These are phyloP conservation scores for Nephrotoma appendiculata DNA, from an alignment of 2,888 invertebrate species.

Conservation along the genomic window DNA sequence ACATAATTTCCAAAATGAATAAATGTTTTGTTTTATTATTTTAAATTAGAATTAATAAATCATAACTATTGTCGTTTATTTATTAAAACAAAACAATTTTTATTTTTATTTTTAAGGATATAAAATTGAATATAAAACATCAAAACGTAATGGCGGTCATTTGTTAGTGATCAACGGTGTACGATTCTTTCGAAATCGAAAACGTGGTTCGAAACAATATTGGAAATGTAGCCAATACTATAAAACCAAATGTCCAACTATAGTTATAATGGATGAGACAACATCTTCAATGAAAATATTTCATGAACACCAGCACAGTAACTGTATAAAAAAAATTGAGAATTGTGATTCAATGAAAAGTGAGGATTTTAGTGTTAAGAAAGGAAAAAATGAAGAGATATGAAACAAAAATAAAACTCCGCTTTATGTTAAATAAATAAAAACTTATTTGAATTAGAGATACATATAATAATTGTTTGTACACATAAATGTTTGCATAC, in stretches of 20 bases:
- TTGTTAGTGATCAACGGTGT: conserved; percentile 31
- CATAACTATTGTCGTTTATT: neutral
- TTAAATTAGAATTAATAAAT: neutral
- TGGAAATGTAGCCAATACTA: conserved; percentile 34
- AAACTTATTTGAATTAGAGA: neutral
- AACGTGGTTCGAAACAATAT: conserved; percentile 30
- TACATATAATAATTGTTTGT: neutral
- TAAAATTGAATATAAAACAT: conserved; percentile 31
- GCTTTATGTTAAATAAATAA: neutral
- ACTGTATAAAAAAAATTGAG: conserved; percentile 6
- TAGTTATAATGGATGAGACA: conserved; percentile 30
- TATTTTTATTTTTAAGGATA: conserved; percentile 20
- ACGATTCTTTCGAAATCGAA: conserved; percentile 32
- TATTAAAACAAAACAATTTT: neutral
- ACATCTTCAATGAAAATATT: conserved; percentile 26
- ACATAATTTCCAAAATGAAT: neutral
- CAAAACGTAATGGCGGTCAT: conserved; percentile 32
- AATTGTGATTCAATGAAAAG: neutral
- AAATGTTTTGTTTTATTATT: neutral
- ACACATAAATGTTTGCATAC: neutral
- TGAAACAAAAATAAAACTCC: neutral
- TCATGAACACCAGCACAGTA: conserved; percentile 29
- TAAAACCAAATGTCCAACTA: conserved; percentile 32
- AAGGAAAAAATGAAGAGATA: neutral
- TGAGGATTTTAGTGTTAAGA: neutral